Evolutionary conservation across 2,797 vertebrate genomes (phyloP).

Genomic region (Microchirus variegatus): DNA sequence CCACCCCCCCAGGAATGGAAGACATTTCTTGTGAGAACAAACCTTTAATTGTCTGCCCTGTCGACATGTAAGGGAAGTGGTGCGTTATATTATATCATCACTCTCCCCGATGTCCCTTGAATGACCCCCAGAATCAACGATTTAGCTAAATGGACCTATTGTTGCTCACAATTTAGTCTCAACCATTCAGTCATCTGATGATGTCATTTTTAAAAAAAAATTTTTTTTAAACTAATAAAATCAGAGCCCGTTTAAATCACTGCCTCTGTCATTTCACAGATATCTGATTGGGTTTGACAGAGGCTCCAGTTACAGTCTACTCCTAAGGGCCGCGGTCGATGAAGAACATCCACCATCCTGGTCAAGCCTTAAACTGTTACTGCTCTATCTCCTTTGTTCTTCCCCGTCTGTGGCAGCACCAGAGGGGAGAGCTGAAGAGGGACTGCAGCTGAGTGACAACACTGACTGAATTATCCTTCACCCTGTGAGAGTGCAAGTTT

Average conservation of each 20-base stretch:
- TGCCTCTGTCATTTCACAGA: conserved; percentile 47
- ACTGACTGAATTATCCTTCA: conserved; percentile 71
- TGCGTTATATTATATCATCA: conserved; percentile 80
- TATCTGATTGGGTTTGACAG: conserved; percentile 47
- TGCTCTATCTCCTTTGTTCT: conserved; percentile 55
- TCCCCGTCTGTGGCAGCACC: conserved; percentile 43
- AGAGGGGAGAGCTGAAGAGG: conserved; percentile 52
- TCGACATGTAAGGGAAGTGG: conserved; percentile 76
- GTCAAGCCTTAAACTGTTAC: conserved; percentile 52
- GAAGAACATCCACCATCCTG: conserved; percentile 53
- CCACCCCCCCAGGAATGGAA: conserved; percentile 65
- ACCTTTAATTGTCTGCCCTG: conserved; percentile 78
- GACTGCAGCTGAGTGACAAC: conserved; percentile 63
- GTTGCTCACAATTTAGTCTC: conserved; percentile 63
- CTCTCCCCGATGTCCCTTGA: conserved; percentile 59
- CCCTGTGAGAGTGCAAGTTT: conserved; percentile 71
- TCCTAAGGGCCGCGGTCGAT: conserved; percentile 55
- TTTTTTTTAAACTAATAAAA: not conserved
- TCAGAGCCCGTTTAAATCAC: conserved; percentile 35
- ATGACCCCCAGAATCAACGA: conserved; percentile 70
- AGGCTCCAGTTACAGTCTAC: conserved; percentile 18
- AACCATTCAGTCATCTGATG: conserved; percentile 61
- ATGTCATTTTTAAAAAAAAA: conserved; percentile 10
- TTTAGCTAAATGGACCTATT: conserved; percentile 72
- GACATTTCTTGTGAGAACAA: conserved; percentile 77